Conservation (phyloP, 64 coral and sea anemone species). For the Trachythela sp. region DNA sequence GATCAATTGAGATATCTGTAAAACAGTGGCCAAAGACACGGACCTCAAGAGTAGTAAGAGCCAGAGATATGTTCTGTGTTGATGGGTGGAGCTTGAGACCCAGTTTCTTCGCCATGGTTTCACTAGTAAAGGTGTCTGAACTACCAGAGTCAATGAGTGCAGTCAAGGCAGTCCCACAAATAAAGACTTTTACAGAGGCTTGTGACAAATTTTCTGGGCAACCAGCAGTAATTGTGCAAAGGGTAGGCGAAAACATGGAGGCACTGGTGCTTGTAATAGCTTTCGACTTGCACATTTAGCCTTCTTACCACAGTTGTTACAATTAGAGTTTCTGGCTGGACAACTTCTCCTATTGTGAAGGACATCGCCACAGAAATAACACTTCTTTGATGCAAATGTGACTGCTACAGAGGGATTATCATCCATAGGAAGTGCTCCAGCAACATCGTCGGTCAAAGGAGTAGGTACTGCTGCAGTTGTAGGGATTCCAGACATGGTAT, state of each 20-base stretch:
- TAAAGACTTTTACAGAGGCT: conserved; percentile 21
- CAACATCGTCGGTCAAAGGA: background rate
- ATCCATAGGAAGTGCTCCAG: background rate
- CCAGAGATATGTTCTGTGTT: background rate
- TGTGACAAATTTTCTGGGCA: conserved; percentile 25
- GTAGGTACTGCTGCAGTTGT: background rate
- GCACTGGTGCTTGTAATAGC: background rate
- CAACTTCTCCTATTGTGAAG: conserved; percentile 14
- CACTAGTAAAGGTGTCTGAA: conserved; percentile 24
- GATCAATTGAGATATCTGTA: conserved; percentile 14
- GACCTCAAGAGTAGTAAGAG: conserved; percentile 14
- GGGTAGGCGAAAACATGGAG: background rate
- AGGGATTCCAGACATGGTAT: too few species aligned
- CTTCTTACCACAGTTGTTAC: conserved; percentile 31
- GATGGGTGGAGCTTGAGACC: conserved; percentile 30
- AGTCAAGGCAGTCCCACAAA: conserved; percentile 1
- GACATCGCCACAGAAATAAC: conserved; percentile 15
- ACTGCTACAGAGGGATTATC: too few species aligned
- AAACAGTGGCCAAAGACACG: conserved; percentile 36
- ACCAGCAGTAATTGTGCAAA: background rate
- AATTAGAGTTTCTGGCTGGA: conserved; percentile 14
- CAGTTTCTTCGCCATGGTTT: conserved; percentile 17
- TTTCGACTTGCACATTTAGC: conserved; percentile 19
- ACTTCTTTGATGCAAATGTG: too few species aligned
- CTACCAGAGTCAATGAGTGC: conserved; percentile 34